Percentiles rank a stretch among this genome's conserved stretches.
phyloP scores from a whole-genome alignment of 2,797 vertebrate species.

The Poliocrania exsul region DNA sequence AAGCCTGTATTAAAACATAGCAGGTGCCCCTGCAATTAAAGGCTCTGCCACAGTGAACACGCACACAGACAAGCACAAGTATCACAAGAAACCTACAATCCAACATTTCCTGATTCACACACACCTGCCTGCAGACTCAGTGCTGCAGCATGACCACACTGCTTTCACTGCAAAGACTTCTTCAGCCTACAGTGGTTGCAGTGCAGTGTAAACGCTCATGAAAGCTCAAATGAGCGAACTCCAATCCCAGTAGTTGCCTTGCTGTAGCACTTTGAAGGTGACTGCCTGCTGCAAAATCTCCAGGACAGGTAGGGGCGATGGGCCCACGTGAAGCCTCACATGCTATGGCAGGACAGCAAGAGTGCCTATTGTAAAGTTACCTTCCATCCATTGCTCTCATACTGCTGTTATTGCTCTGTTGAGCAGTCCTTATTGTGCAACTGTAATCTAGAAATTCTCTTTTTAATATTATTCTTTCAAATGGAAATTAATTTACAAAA shows the following conservation, averaged over 20 bases:
- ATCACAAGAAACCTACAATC: background rate
- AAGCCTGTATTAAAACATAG: background rate
- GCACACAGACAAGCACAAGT: background rate
- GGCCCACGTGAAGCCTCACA: background rate
- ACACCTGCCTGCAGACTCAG: background rate
- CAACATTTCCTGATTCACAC: background rate
- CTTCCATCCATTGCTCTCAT: background rate
- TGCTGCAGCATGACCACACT: background rate
- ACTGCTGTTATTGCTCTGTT: background rate
- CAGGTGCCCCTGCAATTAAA: background rate
- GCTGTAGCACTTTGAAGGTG: background rate
- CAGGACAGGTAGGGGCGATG: background rate
- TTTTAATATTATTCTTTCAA: background rate
- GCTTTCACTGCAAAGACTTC: background rate
- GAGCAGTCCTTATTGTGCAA: background rate
- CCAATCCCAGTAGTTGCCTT: background rate
- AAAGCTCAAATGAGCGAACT: background rate
- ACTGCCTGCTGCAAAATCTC: slow-evolving; percentile 2
- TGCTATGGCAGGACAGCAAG: background rate
- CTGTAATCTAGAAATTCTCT: background rate
- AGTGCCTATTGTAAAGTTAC: background rate
- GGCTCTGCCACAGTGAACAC: background rate
- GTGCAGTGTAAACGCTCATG: background rate
- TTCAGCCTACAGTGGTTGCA: background rate
- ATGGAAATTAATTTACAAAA: background rate